Evolutionary conservation across 1,140 invertebrate species (phyloP), one percentile per base, ranked within the genome.

Genomic region (Eubasilissa regina): DNA sequence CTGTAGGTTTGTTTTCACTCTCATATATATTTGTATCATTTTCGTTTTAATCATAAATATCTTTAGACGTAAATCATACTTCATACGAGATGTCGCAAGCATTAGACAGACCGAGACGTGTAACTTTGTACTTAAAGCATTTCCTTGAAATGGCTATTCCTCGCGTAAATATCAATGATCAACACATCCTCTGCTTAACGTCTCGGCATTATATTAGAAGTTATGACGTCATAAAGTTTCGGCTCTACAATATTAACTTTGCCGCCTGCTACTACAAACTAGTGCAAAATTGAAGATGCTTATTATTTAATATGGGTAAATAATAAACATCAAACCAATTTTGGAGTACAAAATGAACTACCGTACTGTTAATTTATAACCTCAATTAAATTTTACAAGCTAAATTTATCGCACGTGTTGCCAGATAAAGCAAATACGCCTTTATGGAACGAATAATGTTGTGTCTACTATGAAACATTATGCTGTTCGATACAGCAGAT

Each of bases 151-250:
- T 25, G 35, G n/a, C 10, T 25, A 43, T n/a, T 35, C 6, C 25
- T 4, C 19, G 11, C 1, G 60, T 64, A 64, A 11, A 64, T 64
- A 64, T 21, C 60, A 64, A 64, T 64, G 60, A 64, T 64, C 60
- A 64, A 43, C 60, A 43, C 60, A 8, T 35, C 60, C 60, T 64
- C 60, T n/a, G 0, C 13, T 25, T 13, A 51, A 1, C 60, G 19
- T 43, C 25, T 64, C 60, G n/a, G 11, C 25, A 35, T 64, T 64
- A 64, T 64, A 35, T 43, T n/a, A 35, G 25, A 58, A 64, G 60
- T 64, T 64, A 64, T 64, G 60, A 21, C 35, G 60, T 64, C 60
- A 35, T 64, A 64, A 64, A 64, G 21, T 64, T 64, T n/a, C 13
- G 35, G 60, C 60, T 64, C 35, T 25, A 25, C 60, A 43, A 21